Base-by-base conservation (phyloP, 2,888 invertebrate species). In the Caenorhabditis sp. region DNA sequence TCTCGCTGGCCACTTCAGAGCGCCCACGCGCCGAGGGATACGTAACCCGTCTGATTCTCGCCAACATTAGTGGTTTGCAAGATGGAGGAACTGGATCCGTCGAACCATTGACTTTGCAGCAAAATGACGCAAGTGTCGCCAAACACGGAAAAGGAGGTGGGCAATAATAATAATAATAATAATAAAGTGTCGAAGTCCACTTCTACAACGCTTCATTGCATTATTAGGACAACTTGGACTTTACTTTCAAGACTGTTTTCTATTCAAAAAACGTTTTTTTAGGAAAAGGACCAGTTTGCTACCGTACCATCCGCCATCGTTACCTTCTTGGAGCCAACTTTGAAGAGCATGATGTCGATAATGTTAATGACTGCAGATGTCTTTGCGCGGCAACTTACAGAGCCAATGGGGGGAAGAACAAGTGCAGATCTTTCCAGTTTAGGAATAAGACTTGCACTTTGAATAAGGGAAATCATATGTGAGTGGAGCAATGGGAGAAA, bases 301-400 rank as follows among this genome's bases (percentile, higher is more conserved):
- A 85, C 74, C 86, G 87, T n/a, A 86, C 83, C 15, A 87, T 88
- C 22, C 80, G 85, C 9, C 83, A 87, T 18, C 85, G 88, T 32
- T 84, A 87, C 22, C 77, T 90, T 40, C 67, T 88, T 11, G 85
- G 88, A n/a, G 89, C 87, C 5, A 82, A 70, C 8, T 90, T 86
- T 72, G 78, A 83, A 28, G 85, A 78, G 6, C 82, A 86, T 65
- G 81, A 82, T 18, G 85, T 82, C 6, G 65, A 83, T 5, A 80
- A 87, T 9, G 74, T 90, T 15, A 87, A 89, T 55, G 87, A 90
- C 22, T 90, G 90, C 44, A 84, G 87, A 83, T 87, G 87, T 58
- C 74, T 87, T 11, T 87, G 87, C 65, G 87, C 87, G 4, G 85
- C 85, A 1, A 84, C 85, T n/a, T 80, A 84, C 51, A 35, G 35